phyloP scores from a whole-genome alignment of 1,140 invertebrate species.

The Drosophila elegans region DNA sequence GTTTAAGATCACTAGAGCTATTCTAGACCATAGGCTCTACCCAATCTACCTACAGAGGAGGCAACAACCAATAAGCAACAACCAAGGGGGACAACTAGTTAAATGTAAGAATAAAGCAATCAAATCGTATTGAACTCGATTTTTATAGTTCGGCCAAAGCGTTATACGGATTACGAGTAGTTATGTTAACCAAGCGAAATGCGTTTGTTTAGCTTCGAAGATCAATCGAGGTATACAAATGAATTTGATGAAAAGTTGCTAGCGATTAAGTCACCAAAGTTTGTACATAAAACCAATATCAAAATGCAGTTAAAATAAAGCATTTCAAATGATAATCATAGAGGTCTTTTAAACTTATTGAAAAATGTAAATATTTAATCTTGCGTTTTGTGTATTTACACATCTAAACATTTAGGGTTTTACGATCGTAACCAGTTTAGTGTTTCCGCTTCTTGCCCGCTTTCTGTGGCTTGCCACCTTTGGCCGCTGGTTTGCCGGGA shows the following conservation, averaged over 20 bases:
- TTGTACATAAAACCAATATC: slow-evolving; percentile 62
- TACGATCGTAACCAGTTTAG: slow-evolving; percentile 11
- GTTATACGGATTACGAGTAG: slow-evolving; percentile 22
- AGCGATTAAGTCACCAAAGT: slow-evolving; percentile 74
- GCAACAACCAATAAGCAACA: slow-evolving; percentile 17
- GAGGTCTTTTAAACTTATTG: slow-evolving; percentile 4
- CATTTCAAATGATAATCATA: slow-evolving; percentile 49
- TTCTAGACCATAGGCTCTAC: slow-evolving; percentile 16
- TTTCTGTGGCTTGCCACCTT: slow-evolving; percentile 30
- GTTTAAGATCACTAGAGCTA: slow-evolving; percentile 32
- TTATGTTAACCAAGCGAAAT: slow-evolving; percentile 12
- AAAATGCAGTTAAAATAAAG: slow-evolving; percentile 67
- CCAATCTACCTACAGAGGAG: slow-evolving; percentile 23
- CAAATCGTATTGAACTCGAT: slow-evolving; percentile 42
- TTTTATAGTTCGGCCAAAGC: slow-evolving; percentile 48
- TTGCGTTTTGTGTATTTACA: slow-evolving; percentile 34
- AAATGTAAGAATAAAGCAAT: slow-evolving; percentile 54
- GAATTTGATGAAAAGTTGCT: slow-evolving; percentile 36
- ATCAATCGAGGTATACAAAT: slow-evolving; percentile 6
- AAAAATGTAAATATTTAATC: slow-evolving; percentile 5
- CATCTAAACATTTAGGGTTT: slow-evolving; percentile 1
- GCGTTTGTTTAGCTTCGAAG: slow-evolving; percentile 33
- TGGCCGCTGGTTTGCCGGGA: slow-evolving; percentile 15
- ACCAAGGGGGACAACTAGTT: slow-evolving; percentile 47
- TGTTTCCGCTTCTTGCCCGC: slow-evolving; percentile 70